Evolutionary conservation across 2,888 invertebrate species (phyloP), one percentile per base, ranked within the genome.

Genomic region (Clusia tigrina): DNA sequence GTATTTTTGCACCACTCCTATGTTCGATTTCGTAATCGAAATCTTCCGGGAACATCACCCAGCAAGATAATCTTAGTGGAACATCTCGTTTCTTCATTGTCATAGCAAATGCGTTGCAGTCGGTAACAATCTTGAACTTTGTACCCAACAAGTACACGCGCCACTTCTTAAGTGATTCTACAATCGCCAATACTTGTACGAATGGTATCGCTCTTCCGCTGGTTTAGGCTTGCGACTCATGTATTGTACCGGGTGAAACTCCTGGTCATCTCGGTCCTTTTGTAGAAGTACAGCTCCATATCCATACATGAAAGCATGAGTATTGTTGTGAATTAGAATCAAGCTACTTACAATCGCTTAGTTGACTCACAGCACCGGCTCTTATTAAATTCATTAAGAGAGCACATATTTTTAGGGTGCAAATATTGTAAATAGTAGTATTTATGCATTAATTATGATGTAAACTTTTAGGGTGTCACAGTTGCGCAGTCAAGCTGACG

Each of bases 131-230:
- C 22, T 63, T 67, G n/a, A 66, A 23, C 26, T 59, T 55, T 0
- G 67, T 60, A 2, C 69, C 67, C 6, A 64, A 18, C n/a, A n/a
- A n/a, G 22, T 60, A 68, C 1, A 69, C 46, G 1, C 72, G 52
- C 68, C 73, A 77, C 51, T 71, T 76, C 23, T 70, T 70, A 1
- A 74, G 25, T 0, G 74, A 70, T 42, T 64, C 64, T 1, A 74
- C 59, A 2, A 78, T 65, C 0, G 76, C 74, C 1, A 77, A 38
- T 1, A 69, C 69, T 48, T 78, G 18, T 78, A 75, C 63, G 68
- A 68, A 46, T 60, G 60, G 37, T 65, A 64, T 17, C 62, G 66
- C 60, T 68, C 59, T 51, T 70, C 66, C 5, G 25, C n/a, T 0
- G 42, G 26, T 1, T 42, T 63, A 3, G 70, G 69, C 53, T 69